These are phyloP conservation scores for Pseudoips prasinana DNA, from an alignment of 2,888 invertebrate genomes.

Conservation along the genomic window DNA sequence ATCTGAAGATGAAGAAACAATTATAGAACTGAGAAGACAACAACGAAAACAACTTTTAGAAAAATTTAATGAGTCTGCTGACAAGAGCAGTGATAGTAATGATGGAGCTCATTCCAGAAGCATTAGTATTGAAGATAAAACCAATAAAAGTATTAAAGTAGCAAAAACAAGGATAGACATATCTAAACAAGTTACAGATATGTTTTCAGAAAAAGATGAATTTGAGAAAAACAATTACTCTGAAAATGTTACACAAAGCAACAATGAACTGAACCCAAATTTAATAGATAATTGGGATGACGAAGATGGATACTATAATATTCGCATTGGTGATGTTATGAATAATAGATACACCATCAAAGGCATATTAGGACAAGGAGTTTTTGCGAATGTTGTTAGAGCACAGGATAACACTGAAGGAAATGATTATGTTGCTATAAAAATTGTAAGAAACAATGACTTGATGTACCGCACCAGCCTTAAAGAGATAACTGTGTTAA, in stretches of 20 bases:
- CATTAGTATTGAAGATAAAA: conserved; percentile 16
- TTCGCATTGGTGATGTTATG: conserved; percentile 93
- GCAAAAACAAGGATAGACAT: conserved; percentile 11
- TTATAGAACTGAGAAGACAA: conserved; percentile 93
- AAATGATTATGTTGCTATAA: conserved; percentile 95
- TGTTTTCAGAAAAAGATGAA: conserved; percentile 96
- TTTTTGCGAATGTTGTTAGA: conserved; percentile 98
- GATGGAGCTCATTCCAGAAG: conserved; percentile 20
- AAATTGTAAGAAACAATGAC: conserved; percentile 99
- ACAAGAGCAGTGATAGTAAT: conserved; percentile 26
- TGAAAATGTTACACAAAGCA: conserved; percentile 44
- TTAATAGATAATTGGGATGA: conserved; percentile 99
- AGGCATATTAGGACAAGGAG: conserved; percentile 98
- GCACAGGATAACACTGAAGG: conserved; percentile 93
- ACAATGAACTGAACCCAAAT: conserved; percentile 87
- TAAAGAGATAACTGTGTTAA: conserved; percentile 95
- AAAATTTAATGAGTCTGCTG: conserved; percentile 42
- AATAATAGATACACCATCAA: conserved; percentile 95
- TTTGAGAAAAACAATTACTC: conserved; percentile 85
- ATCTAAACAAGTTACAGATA: conserved; percentile 85
- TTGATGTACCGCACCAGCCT: conserved; percentile 99
- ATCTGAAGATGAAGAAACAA: conserved; percentile 93
- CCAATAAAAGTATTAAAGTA: conserved; percentile 11
- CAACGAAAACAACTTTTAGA: conserved; percentile 93
- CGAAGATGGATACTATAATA: conserved; percentile 98